Evolutionary conservation across 92 coral and sea anemone genomes (phyloP).

Genomic region (Umimayanthus chanpuru): DNA sequence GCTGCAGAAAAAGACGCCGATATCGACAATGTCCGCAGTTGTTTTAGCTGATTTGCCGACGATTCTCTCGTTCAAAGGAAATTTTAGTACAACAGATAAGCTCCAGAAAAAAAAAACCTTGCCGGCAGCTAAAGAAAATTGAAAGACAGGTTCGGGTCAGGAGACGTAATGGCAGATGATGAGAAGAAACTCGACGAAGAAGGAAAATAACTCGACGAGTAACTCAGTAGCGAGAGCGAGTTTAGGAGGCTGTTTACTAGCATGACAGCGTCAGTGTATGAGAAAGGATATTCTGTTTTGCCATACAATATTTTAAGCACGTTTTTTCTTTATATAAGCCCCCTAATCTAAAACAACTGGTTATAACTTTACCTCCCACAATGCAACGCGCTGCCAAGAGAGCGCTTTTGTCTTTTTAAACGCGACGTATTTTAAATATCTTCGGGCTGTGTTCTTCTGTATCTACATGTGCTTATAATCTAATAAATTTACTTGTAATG

Average conservation of each 20-base stretch:
- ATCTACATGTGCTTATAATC: slow-evolving; percentile 47
- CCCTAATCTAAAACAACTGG: slow-evolving; percentile 37
- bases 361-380: slow-evolving; percentile 3
- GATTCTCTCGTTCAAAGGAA: not conserved
- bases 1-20: not conserved
- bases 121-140: not conserved
- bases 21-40: no score
- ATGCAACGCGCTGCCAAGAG: slow-evolving; percentile 28
- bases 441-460: slow-evolving; percentile 21
- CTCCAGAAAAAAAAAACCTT: not conserved
- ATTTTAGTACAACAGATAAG: not conserved
- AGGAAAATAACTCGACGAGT: not conserved
- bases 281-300: slow-evolving; percentile 10
- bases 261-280: not conserved
- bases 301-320: slow-evolving; percentile 1
- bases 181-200: not conserved
- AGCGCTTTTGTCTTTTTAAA: slow-evolving; percentile 37
- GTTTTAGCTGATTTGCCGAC: not conserved
- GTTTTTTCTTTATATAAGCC: slow-evolving; percentile 18
- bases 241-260: not conserved
- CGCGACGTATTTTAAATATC: slow-evolving; percentile 45
- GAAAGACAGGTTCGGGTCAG: not conserved
- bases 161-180: not conserved
- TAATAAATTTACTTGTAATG: slow-evolving; percentile 41
- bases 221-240: not conserved